Conservation (phyloP, 2,888 invertebrate genomes). For the Drosophila sordidula region DNA sequence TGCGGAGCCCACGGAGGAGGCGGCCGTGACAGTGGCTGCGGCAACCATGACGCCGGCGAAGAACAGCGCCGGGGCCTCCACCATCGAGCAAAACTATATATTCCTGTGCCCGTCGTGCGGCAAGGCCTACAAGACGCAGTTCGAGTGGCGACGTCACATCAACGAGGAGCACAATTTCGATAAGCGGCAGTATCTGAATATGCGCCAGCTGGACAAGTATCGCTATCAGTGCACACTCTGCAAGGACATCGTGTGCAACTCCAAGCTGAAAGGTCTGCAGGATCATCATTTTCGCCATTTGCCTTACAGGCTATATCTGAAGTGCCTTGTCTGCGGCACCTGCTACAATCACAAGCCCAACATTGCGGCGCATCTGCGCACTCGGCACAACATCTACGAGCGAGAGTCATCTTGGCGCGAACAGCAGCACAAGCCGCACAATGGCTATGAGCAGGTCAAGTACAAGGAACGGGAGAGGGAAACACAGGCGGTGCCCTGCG, state of each 20-base stretch:
- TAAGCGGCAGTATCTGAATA: constrained; percentile 77
- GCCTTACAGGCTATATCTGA: constrained; percentile 77
- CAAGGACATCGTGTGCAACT: constrained; percentile 77
- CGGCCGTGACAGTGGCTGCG: not conserved
- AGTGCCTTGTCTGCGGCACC: constrained; percentile 80
- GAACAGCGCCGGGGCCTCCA: constrained; percentile 31
- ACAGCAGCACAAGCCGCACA: constrained; percentile 39
- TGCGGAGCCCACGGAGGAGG: constrained; percentile 28
- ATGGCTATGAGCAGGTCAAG: constrained; percentile 22
- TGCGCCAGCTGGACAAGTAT: constrained; percentile 79
- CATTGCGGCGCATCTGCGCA: constrained; percentile 78
- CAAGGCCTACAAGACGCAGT: constrained; percentile 74
- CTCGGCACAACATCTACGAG: constrained; percentile 79
- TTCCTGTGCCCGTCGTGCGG: constrained; percentile 81
- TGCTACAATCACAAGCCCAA: constrained; percentile 83
- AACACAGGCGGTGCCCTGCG: constrained; percentile 1
- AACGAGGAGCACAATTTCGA: constrained; percentile 81
- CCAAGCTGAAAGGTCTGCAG: constrained; percentile 81
- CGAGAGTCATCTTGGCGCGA: constrained; percentile 47
- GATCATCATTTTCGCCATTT: constrained; percentile 82
- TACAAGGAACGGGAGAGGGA: constrained; percentile 13
- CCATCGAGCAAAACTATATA: constrained; percentile 76
- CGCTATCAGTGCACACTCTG: constrained; percentile 79
- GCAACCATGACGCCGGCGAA: not conserved
- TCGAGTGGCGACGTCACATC: constrained; percentile 82